Percentiles rank a stretch among this genome's conserved stretches.
These are phyloP conservation scores for Ptilonorhynchus violaceus DNA, from an alignment of 2,113 vertebrate species.

Conservation along the genomic window DNA sequence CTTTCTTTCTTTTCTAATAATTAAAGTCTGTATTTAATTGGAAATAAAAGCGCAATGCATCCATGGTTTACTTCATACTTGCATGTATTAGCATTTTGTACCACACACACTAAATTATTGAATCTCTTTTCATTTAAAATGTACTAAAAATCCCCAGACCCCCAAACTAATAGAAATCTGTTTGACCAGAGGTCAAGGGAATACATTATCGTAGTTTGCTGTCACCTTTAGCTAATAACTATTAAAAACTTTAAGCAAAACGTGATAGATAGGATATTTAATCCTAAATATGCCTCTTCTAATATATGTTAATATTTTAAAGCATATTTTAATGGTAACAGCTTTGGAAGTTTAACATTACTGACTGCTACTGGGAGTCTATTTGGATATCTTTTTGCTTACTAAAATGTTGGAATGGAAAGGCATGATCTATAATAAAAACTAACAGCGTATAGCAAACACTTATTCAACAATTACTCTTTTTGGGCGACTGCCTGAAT, in stretches of 20 bases:
- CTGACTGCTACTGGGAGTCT: not conserved
- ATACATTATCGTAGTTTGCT: not conserved
- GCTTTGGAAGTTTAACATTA: not conserved
- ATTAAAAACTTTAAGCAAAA: not conserved
- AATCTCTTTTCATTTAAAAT: not conserved
- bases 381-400: not conserved
- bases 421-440: slow-evolving; percentile 66
- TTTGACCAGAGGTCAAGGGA: not conserved
- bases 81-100: not conserved
- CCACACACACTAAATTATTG: not conserved
- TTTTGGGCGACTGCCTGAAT: slow-evolving; percentile 39
- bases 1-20: not conserved
- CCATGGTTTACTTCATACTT: not conserved
- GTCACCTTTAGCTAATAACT: not conserved
- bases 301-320: not conserved
- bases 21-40: not conserved
- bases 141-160: not conserved
- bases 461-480: slow-evolving; percentile 74
- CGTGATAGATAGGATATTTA: not conserved
- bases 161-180: not conserved
- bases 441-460: slow-evolving; percentile 67
- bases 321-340: not conserved
- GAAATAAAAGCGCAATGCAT: not conserved
- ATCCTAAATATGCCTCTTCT: not conserved
- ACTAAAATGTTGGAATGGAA: slow-evolving; percentile 19